These are phyloP conservation scores for Chondrosia reniformis DNA, from an alignment of 37 sponge, comb jelly and placozoan genomes.

Conservation along the genomic window DNA sequence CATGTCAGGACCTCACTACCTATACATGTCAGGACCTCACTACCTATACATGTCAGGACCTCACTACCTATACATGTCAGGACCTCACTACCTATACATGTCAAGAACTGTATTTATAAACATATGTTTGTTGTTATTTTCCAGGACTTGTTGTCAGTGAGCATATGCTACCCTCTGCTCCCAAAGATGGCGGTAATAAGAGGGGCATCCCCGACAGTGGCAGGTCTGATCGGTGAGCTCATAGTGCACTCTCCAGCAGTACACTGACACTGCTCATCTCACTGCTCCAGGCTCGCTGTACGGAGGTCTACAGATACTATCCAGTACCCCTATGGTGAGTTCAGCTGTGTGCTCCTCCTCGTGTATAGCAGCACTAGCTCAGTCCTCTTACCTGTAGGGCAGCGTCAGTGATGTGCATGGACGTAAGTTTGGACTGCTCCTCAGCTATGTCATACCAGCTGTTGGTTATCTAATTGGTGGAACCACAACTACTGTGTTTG, in stretches of 20 bases:
- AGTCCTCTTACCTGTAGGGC: constrained; percentile 25
- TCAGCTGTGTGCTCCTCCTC: too few species aligned
- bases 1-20: too few species aligned
- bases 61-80: too few species aligned
- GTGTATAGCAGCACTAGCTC: too few species aligned
- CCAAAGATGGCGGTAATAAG: constrained; percentile 1
- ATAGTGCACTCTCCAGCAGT: neutral
- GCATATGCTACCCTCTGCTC: constrained; percentile 44
- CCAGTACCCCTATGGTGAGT: constrained; percentile 54
- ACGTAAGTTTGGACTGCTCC: constrained; percentile 36
- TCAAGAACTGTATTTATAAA: too few species aligned
- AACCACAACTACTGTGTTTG: constrained; percentile 10
- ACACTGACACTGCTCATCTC: neutral
- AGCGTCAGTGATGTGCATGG: constrained; percentile 66
- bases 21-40: too few species aligned
- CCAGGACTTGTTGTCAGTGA: constrained; percentile 53
- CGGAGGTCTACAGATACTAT: constrained; percentile 61
- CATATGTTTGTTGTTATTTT: neutral
- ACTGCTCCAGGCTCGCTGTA: constrained; percentile 60
- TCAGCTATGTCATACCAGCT: constrained; percentile 36
- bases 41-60: too few species aligned
- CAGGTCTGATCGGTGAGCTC: constrained; percentile 41
- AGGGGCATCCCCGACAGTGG: constrained; percentile 38
- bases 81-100: too few species aligned
- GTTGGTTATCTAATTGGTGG: constrained; percentile 50